Evolutionary conservation across 1,140 invertebrate genomes (phyloP).

Genomic region (Subanguina moxae): DNA sequence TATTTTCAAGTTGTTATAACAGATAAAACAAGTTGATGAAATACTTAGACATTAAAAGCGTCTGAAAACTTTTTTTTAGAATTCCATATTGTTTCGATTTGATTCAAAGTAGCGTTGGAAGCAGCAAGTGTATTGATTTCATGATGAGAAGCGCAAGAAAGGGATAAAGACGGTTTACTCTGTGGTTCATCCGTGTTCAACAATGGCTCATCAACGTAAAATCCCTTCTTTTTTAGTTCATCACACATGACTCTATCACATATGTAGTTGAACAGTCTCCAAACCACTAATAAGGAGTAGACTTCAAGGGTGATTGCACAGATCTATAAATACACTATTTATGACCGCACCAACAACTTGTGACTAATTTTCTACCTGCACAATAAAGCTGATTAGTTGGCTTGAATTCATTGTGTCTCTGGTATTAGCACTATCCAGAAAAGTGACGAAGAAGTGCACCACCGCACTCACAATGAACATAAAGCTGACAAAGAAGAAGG

Average conservation of each 20-base stretch:
- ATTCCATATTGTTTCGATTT: not conserved
- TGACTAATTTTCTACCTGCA: slow-evolving; percentile 10
- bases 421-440: slow-evolving; percentile 14
- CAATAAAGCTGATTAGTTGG: slow-evolving; percentile 3
- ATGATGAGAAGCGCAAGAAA: not conserved
- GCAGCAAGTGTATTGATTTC: not conserved
- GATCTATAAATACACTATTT: not conserved
- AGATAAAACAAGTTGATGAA: too few relatives aligned
- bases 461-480: slow-evolving; percentile 6
- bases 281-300: not conserved
- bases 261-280: slow-evolving; percentile 10
- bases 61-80: not conserved
- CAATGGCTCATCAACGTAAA: not conserved
- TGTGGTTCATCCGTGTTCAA: not conserved
- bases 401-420: slow-evolving; percentile 1
- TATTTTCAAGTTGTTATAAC: too few relatives aligned
- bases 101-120: not conserved
- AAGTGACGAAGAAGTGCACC: slow-evolving; percentile 1
- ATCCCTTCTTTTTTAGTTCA: slow-evolving; percentile 6
- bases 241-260: slow-evolving; percentile 10
- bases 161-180: not conserved
- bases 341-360: too few relatives aligned
- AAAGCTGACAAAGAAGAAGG: slow-evolving; percentile 6
- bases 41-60: not conserved
- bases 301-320: not conserved